Base-by-base conservation (phyloP, 2,113 vertebrate genomes). In the Sinocyclocheilus grahami region DNA sequence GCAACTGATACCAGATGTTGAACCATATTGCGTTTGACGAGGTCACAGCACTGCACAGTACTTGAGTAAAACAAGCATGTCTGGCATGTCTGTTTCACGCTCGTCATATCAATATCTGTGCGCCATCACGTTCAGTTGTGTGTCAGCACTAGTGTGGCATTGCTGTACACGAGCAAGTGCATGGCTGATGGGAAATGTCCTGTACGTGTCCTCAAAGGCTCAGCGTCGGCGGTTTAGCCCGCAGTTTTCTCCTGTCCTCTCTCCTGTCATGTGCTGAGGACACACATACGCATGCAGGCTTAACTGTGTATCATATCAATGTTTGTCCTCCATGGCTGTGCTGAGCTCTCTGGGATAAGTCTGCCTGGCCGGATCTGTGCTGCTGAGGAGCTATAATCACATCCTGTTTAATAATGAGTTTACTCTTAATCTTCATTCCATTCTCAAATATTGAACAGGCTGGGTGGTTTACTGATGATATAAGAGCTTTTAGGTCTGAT, bases 381-480 rank as follows among this genome's bases (percentile, higher is more conserved):
- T 18, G 55, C 30, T 7, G 77, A 85, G 81, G 85, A 91, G 90
- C 89, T 79, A 88, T 92, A 91, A 89, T 91, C 88, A 89, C 87
- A 88, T 93, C 90, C 85, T 82, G 90, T 91, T 93, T 91, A 93
- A 92, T 86, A 90, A 91, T 92, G 90, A 91, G 91, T 91, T 85
- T 90, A 92, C 81, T 89, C 84, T 88, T 78, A 63, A 33, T 75
- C 75, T 84, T 78, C 33, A 55, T 78, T 83, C 33, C 37, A 11
- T 87, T 69, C 48, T 83, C 81, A 84, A 87, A 87, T 48, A 84
- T 55, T 79, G 39, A 83, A 60, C 82, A 78, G 78, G 55, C 69
- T 75, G 77, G 67, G n/a, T 75, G 3, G 75, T 84, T 87, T 80
- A 33, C 76, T 84, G 67, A 74, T 79, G 53, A 16, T 74, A 63